Evolutionary conservation across 2,797 vertebrate species (phyloP), one percentile per base, ranked within the genome.

Genomic region (Clarias platycephalus): DNA sequence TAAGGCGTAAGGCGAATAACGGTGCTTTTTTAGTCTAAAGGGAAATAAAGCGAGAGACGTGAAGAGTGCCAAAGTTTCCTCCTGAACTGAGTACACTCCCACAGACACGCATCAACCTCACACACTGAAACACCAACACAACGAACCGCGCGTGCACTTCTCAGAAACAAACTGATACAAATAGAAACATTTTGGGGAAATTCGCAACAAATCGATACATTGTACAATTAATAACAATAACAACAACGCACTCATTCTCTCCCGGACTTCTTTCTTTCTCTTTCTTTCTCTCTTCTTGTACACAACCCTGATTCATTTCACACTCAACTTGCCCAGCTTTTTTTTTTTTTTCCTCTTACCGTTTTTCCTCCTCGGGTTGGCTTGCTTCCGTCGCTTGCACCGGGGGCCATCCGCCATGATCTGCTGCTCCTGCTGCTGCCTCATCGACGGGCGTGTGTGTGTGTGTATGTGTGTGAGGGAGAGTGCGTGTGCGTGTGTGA

Each of bases 331-430:
- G 44, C 55, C 16, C 10, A 20, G 28, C 28, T 34, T 68, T 31
- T 53, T 63, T 18, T 62, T 26, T 84, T 63, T 40, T 49, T 49
- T 53, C 57, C 66, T 58, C 81, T 97, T 97, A 98, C 97, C 97
- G 97, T 98, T 97, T 95, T 99, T 99, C 95, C 97, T 96, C 89
- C 97, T 94, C 91, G 97, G 97, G 95, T 98, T 98, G 96, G 97
- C 97, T 97, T 99, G 97, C 96, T 99, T 99, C 96, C 97, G 96
- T 96, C 97, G 96, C 95, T 96, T 96, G 94, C 95, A 96, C 95
- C 96, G 95, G 95, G 96, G 96, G 95, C 96, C 96, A 95, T 96
- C 96, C 96, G 96, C 96, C 96, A 96, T 96, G 94, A 96, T 96
- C 95, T 97, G 96, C 95, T 97, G 96, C 97, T 96, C 98, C 97